Conservation (phyloP, 2,113 vertebrate genomes). For the Erythrocercus mccallii region DNA sequence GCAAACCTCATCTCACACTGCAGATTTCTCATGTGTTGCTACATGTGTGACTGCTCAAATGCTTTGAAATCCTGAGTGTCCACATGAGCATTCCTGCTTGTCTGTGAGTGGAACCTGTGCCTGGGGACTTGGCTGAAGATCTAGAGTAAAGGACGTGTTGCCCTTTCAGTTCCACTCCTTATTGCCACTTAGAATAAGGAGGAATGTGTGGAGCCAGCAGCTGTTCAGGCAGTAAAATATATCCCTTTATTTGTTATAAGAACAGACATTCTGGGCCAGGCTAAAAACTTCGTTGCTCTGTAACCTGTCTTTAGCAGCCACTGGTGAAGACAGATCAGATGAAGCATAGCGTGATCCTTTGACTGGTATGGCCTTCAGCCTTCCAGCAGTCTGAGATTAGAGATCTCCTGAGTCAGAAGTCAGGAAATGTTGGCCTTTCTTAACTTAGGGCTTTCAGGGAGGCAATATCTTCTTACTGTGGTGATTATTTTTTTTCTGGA, state of each 20-base stretch:
- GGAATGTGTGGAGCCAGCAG: background rate
- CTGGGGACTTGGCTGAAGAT: constrained; percentile 34
- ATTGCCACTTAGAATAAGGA: background rate
- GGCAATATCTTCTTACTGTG: background rate
- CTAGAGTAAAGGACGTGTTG: constrained; percentile 37
- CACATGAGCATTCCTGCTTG: constrained; percentile 11
- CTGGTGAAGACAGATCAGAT: background rate
- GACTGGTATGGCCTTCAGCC: background rate
- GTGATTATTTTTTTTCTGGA: background rate
- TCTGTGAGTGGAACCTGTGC: constrained; percentile 7
- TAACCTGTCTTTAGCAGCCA: background rate
- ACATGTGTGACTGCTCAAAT: background rate
- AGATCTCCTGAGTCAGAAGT: background rate
- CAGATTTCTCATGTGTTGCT: constrained; percentile 2
- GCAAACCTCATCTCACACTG: background rate
- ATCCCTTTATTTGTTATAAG: background rate
- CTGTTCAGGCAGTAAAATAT: background rate
- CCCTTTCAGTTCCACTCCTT: constrained; percentile 26
- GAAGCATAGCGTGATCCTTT: background rate
- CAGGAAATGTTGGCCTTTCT: background rate
- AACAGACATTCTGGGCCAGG: background rate
- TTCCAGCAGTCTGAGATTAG: background rate
- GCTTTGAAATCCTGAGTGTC: background rate
- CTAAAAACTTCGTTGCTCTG: background rate
- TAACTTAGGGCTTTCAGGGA: background rate